Evolutionary conservation across 2,113 vertebrate species (phyloP).

Genomic region (Cettia cetti): DNA sequence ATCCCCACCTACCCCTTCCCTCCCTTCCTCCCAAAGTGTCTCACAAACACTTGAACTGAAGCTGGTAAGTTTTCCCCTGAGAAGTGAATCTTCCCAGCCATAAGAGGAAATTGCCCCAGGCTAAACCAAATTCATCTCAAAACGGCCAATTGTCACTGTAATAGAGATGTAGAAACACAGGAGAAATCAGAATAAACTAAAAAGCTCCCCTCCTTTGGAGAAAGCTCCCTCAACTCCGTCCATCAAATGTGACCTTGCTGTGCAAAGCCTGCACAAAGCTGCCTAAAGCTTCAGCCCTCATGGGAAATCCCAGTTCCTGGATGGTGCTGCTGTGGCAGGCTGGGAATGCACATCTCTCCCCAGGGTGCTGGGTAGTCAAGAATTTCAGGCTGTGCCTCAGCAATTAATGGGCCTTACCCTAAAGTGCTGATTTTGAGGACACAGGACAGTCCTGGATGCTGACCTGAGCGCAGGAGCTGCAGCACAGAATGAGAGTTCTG

Average conservation of each 20-base stretch:
- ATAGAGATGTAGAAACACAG: neutral
- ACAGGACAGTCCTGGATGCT: neutral
- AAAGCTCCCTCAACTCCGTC: neutral
- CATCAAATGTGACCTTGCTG: neutral
- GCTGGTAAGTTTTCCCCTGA: neutral
- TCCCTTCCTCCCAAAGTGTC: neutral
- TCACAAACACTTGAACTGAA: neutral
- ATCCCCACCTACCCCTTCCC: neutral
- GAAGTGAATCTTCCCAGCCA: neutral
- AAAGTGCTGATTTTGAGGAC: neutral
- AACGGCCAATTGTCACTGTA: neutral
- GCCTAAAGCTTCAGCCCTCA: neutral
- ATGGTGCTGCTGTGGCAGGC: neutral
- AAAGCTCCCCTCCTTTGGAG: neutral
- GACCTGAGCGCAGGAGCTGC: neutral
- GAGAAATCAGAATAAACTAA: neutral
- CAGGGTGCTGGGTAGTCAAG: neutral
- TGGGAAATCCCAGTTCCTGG: neutral
- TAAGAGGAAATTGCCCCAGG: neutral
- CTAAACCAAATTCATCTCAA: neutral
- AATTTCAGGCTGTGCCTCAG: neutral
- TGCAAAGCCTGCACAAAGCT: neutral
- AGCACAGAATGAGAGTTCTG: accelerated
- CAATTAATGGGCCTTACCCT: neutral
- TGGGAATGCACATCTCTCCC: neutral